These are phyloP conservation scores for Zaprionus lineosus DNA, from an alignment of 2,888 invertebrate genomes.

Conservation along the genomic window DNA sequence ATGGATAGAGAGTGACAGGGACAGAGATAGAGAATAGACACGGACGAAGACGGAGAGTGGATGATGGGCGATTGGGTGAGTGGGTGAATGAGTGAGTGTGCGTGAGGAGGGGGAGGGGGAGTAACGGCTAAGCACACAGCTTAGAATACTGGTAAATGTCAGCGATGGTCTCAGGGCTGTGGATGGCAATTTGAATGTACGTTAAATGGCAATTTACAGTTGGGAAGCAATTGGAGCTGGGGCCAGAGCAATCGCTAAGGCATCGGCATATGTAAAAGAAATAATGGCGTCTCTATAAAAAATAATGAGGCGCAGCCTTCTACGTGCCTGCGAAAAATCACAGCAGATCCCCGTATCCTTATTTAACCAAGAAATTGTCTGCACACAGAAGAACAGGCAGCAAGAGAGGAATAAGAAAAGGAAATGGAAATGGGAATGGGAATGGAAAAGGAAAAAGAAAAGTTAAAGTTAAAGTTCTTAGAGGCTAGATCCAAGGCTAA, in stretches of 20 bases:
- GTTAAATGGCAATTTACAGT: conserved; percentile 68
- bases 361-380: conserved; percentile 6
- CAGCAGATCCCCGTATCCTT: background rate
- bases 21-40: background rate
- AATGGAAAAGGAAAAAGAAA: no score
- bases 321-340: conserved; percentile 33
- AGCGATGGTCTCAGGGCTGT: conserved; percentile 4
- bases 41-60: background rate
- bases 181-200: conserved; percentile 58
- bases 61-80: background rate
- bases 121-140: conserved; percentile 32
- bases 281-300: conserved; percentile 66
- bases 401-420: no score
- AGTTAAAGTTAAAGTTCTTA: no score
- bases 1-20: background rate
- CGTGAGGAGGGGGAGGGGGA: background rate
- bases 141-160: conserved; percentile 49
- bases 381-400: background rate
- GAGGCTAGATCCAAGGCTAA: no score
- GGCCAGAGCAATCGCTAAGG: background rate
- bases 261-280: conserved; percentile 58
- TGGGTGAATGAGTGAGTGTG: background rate
- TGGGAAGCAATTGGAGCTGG: conserved; percentile 44
- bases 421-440: no score
- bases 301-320: conserved; percentile 62